Conservation (phyloP, 2,888 invertebrate genomes). For the Blastobasis lacticolella region DNA sequence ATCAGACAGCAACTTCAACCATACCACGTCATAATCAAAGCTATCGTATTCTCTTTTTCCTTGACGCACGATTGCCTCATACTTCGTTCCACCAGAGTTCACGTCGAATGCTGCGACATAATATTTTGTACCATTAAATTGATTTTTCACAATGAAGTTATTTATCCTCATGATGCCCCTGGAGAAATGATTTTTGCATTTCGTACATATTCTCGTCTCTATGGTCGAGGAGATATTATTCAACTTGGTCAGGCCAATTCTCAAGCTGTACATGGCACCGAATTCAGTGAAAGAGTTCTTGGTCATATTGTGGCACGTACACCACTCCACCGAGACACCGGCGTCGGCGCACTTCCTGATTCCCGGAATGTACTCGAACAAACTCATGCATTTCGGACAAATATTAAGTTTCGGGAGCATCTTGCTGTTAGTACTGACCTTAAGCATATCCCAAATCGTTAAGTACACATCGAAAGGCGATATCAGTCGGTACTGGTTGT, state of each 20-base stretch:
- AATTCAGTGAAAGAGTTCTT: not conserved
- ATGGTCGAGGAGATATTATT: not conserved
- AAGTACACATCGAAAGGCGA: constrained; percentile 1
- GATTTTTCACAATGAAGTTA: too few relatives aligned
- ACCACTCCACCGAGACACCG: not conserved
- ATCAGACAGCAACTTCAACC: too few relatives aligned
- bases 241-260: not conserved
- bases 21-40: too few relatives aligned
- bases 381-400: not conserved
- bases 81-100: not conserved
- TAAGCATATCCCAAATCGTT: constrained; percentile 4
- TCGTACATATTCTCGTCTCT: not conserved
- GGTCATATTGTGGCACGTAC: not conserved
- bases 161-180: too few relatives aligned
- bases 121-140: not conserved
- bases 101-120: not conserved
- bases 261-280: constrained; percentile 1
- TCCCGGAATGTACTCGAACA: not conserved
- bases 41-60: too few relatives aligned
- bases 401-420: not conserved
- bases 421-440: not conserved
- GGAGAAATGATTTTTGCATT: too few relatives aligned
- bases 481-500: not conserved
- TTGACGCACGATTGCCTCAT: not conserved
- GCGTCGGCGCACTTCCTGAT: not conserved